Evolutionary conservation across 2,797 vertebrate species (phyloP).

Genomic region (Rhinella marina): DNA sequence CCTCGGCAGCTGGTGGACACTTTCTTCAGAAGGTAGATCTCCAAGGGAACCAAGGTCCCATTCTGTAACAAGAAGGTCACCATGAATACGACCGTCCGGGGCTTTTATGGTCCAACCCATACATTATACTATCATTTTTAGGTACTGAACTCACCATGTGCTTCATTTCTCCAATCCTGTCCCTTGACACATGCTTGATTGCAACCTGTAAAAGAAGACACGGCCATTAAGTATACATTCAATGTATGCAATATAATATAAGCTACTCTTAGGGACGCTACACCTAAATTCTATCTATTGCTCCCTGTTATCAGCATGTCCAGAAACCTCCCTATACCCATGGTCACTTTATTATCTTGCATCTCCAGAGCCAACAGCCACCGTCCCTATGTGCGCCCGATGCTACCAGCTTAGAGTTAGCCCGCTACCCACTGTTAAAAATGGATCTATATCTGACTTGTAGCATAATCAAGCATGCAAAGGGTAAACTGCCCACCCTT

Average conservation of each 20-base stretch:
- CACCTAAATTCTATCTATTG: not conserved
- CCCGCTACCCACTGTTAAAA: too few species aligned
- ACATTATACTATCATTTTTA: not conserved
- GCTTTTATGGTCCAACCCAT: not conserved
- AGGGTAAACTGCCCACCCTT: too few species aligned
- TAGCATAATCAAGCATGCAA: too few species aligned
- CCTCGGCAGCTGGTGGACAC: conserved; percentile 63
- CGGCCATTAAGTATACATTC: not conserved
- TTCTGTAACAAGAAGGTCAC: conserved; percentile 53
- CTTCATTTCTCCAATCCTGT: conserved; percentile 63
- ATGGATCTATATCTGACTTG: too few species aligned
- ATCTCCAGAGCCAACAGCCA: too few species aligned
- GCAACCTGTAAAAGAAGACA: conserved; percentile 62
- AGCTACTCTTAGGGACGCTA: not conserved
- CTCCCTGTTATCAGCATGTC: not conserved
- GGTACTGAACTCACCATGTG: conserved; percentile 60
- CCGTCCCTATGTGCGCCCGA: too few species aligned
- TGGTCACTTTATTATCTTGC: too few species aligned
- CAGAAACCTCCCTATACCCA: too few species aligned
- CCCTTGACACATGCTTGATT: conserved; percentile 65
- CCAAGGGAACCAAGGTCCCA: conserved; percentile 64
- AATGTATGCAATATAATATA: not conserved
- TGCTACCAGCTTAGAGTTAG: too few species aligned
- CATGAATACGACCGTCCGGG: not conserved
- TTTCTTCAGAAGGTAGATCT: conserved; percentile 66